Conservation (phyloP, 2,797 vertebrate species). For the Syndactyla subalaris region DNA sequence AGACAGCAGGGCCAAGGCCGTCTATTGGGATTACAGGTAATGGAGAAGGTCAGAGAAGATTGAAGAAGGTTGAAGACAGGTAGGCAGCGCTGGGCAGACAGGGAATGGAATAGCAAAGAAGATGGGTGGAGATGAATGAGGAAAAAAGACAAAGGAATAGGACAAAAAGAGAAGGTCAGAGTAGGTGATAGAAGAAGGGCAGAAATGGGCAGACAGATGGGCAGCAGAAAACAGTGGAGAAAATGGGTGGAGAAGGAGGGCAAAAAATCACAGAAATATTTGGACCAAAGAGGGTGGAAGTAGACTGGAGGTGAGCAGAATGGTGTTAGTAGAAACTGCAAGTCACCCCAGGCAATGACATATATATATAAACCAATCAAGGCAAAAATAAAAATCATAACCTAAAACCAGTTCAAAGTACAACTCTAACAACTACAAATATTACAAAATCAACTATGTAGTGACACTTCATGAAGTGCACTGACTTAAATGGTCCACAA, state of each 20-base stretch:
- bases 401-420: background rate
- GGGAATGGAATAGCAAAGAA: background rate
- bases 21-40: background rate
- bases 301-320: background rate
- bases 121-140: no score
- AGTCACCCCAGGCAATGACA: background rate
- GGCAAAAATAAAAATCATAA: background rate
- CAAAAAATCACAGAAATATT: background rate
- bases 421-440: background rate
- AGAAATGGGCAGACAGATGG: background rate
- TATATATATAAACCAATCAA: background rate
- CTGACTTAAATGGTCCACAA: background rate
- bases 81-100: background rate
- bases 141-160: background rate
- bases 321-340: background rate
- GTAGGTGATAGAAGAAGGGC: background rate
- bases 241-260: background rate
- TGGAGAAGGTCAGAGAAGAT: background rate
- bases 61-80: background rate
- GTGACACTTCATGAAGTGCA: background rate
- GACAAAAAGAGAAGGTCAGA: background rate
- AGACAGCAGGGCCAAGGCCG: background rate
- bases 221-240: background rate
- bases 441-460: background rate
- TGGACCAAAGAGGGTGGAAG: background rate